A percentile compares a stretch with the other conserved stretches of the same genome.
These are phyloP conservation scores for Mormyrus hasselquistii DNA, from an alignment of 2,797 vertebrate genomes.

Conservation along the genomic window DNA sequence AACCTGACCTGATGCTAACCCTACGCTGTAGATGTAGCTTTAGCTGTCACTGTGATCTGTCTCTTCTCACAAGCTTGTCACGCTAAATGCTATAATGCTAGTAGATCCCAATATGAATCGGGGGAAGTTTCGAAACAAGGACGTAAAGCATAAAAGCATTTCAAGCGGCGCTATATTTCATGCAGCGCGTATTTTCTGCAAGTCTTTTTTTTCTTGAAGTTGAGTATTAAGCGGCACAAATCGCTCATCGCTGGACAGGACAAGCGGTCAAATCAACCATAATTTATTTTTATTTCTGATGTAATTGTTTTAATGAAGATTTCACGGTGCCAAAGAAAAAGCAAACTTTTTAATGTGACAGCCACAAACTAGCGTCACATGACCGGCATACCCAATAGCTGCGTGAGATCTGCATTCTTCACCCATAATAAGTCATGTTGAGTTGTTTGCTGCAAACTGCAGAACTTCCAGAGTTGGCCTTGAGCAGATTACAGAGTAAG, in stretches of 20 bases:
- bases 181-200: conserved; percentile 16
- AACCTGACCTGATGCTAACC: neutral
- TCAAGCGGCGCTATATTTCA: conserved; percentile 39
- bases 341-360: neutral
- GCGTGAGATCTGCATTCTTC: neutral
- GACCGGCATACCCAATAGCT: neutral
- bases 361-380: neutral
- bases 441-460: neutral
- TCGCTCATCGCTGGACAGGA: neutral
- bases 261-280: neutral
- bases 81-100: neutral
- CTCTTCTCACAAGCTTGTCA: neutral
- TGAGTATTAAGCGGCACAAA: neutral
- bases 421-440: neutral
- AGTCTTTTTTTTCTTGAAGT: neutral
- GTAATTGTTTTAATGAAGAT: neutral
- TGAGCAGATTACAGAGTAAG: neutral
- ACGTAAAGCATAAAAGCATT: conserved; percentile 32
- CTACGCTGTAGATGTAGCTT: neutral
- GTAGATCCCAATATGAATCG: neutral
- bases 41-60: neutral
- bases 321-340: neutral
- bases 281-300: neutral
- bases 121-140: neutral
- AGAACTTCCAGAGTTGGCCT: neutral